Evolutionary conservation across 1,140 invertebrate species (phyloP), one percentile per base, ranked within the genome.

Genomic region (Venturia canescens): DNA sequence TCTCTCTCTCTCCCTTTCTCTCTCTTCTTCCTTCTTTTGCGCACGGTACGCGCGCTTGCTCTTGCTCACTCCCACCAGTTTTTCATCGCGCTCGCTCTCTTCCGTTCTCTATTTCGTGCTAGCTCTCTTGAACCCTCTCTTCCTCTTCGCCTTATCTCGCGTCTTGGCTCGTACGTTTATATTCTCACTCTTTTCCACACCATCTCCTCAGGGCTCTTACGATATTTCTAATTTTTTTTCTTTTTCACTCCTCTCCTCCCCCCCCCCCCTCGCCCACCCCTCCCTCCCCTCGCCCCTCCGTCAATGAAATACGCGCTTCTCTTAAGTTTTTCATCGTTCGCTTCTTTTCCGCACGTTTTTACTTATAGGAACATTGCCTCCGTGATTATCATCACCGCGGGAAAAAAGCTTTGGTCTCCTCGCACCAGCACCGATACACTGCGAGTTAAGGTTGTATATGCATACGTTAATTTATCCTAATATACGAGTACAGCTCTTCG

Each of bases 61-160:
- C 31, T 74, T 48, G 23, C 79, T 63, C 78, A 80, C 63, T 80
- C 72, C 77, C 78, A 60, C 76, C 48, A 26, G 66, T 72, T 75
- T 34, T 60, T 34, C 29, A 60, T 63, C 38, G 38, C 81, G 38
- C 48, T 34, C 67, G 16, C 44, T 29, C 31, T 23, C 67, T 38
- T 23, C 63, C 16, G n/a, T 27, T 63, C 44, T 23, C 66, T n/a
- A 38, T 70, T 1, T 53, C 38, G 5, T 13, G 38, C 38, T 44
- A 11, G 38, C n/a, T 57, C 13, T 23, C 50, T 44, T 48, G 50
- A 21, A 44, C 67, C 15, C 60, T 70, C 70, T 63, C 57, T 60
- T 26, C 38, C 23, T 63, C 31, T 63, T 44, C 48, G 34, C 21
- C 77, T 82, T 78, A 53, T 48, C 66, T 80, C 67, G 31, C 76